Base-by-base conservation (phyloP, 2,113 vertebrate genomes). In the Brachionichthys hirsutus region DNA sequence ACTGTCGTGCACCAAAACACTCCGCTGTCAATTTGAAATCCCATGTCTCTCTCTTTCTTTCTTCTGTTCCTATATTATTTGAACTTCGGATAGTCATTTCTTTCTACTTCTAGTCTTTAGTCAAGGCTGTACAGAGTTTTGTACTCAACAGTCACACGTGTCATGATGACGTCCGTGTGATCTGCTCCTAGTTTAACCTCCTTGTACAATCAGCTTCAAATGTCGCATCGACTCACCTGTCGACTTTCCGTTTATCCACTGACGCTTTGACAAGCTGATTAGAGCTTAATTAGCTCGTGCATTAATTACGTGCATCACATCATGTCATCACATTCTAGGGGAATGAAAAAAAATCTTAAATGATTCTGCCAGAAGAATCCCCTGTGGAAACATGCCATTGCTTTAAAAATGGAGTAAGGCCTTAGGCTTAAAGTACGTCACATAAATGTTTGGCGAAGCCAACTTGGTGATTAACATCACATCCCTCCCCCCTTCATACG, bases 351-450 rank as follows among this genome's bases (percentile, higher is more conserved):
- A 56, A 24, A 17, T 62, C 52, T 49, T n/a, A 50, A 62, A 41
- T 12, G 57, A 19, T 36, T 50, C 24, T 16, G 15, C 54, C 40
- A n/a, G 20, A 49, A 13, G 61, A 66, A 48, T 49, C 52, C 67
- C 64, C 48, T 48, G 58, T 70, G 54, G n/a, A 62, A 69, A 66
- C 73, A 43, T 71, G 76, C 41, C 66, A 49, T 54, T 70, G 67
- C 71, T 69, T 61, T 73, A 41, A 58, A 70, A 63, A 34, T 34
- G 30, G 18, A 75, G 62, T n/a, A 48, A 55, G 77, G 59, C 48
- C 55, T 60, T 56, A 66, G 50, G 73, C 62, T 73, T 7, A 3
- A 69, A 54, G 47, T 54, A 3, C 18, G 43, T 54, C 34, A 55
- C 38, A 60, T 12, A 16, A 17, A 67, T 36, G 57, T 45, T 49